phyloP scores from a whole-genome alignment of 1,140 invertebrate genomes.

The Eciton burchellii region DNA sequence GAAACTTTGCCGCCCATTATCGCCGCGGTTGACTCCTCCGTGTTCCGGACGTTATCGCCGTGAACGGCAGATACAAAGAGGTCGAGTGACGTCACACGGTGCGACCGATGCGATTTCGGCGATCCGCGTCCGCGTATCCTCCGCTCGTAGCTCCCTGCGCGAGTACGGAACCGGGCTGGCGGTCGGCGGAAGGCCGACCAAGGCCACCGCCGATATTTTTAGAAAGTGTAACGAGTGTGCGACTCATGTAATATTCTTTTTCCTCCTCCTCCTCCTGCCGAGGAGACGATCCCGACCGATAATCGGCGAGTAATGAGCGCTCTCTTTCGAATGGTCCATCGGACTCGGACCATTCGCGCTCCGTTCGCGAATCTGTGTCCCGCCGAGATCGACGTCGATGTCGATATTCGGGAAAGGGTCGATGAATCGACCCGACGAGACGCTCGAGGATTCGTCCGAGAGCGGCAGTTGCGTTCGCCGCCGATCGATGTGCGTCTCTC shows the following conservation, averaged over 20 bases:
- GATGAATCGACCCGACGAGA: no score
- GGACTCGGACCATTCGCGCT: no score
- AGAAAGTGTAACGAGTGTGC: constrained; percentile 47
- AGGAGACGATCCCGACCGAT: no score
- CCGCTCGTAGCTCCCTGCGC: constrained; percentile 20
- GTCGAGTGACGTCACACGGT: constrained; percentile 23
- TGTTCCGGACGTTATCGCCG: constrained; percentile 43
- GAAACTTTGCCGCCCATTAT: constrained; percentile 9
- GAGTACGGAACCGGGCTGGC: constrained; percentile 3
- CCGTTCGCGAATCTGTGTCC: no score
- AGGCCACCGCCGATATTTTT: constrained; percentile 39
- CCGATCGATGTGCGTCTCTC: background rate
- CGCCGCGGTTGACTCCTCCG: constrained; percentile 48
- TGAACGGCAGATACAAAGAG: constrained; percentile 24
- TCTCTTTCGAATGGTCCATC: no score
- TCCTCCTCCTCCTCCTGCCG: no score
- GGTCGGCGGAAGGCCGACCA: constrained; percentile 31
- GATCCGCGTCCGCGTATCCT: constrained; percentile 7
- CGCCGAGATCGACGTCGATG: no score
- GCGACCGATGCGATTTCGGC: background rate
- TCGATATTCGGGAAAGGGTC: no score
- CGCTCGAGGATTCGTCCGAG: no score
- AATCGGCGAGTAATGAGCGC: constrained; percentile 26
- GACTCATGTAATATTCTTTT: no score
- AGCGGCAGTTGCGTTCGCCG: background rate